Conservation (phyloP, 2,888 invertebrate species). For the Aleiodes testaceus region DNA sequence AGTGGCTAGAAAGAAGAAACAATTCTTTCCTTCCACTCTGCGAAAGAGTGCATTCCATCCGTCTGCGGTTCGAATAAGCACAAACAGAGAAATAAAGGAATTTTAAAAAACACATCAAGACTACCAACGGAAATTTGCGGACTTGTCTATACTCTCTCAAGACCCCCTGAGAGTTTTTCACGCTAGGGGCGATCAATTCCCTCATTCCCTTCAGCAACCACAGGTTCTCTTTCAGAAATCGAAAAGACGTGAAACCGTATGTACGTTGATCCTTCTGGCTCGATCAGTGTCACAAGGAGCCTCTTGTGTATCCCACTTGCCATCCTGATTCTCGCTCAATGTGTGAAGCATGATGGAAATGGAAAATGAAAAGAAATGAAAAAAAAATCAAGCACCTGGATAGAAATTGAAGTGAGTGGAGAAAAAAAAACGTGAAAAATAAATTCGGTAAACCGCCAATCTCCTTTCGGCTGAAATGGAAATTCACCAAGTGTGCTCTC, state of each 20-base stretch:
- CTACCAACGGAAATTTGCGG: constrained; percentile 7
- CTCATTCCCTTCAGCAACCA: not conserved
- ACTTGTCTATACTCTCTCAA: constrained; percentile 19
- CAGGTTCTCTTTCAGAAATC: constrained; percentile 11
- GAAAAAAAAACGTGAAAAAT: constrained; percentile 1
- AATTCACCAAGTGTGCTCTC: constrained; percentile 24
- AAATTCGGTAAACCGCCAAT: constrained; percentile 36
- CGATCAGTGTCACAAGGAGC: constrained; percentile 8
- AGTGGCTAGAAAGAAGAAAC: too few species aligned
- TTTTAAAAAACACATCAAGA: constrained; percentile 3
- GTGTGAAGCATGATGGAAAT: not conserved
- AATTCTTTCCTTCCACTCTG: not conserved
- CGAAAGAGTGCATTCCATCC: not conserved
- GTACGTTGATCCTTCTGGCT: not conserved
- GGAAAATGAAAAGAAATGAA: not conserved
- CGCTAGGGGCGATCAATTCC: constrained; percentile 27
- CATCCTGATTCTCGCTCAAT: not conserved
- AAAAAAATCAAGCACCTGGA: not conserved
- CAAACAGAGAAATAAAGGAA: too few species aligned
- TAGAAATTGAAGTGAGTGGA: not conserved
- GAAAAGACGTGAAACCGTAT: not conserved
- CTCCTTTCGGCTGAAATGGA: constrained; percentile 21
- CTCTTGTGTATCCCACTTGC: constrained; percentile 8
- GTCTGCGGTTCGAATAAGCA: not conserved
- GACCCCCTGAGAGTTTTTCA: constrained; percentile 23